Conservation (phyloP, 2,888 invertebrate species). For the Brenthis hecate region DNA sequence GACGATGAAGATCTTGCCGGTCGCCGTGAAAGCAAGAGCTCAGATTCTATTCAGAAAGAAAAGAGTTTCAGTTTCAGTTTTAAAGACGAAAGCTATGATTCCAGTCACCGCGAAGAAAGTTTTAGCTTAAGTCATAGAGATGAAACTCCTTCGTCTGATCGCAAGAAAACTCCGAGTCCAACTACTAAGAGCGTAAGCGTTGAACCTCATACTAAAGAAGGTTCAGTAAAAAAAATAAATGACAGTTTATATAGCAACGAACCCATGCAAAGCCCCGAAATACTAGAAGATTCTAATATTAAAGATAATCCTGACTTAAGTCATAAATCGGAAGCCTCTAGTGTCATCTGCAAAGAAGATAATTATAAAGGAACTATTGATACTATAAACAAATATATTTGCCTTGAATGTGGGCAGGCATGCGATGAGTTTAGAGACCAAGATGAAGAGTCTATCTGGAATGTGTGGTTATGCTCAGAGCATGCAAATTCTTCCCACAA, state of each 20-base stretch:
- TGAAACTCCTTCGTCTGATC: neutral
- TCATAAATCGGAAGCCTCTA: slow-evolving; percentile 2
- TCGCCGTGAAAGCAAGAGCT: slow-evolving; percentile 14
- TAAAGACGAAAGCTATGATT: slow-evolving; percentile 22
- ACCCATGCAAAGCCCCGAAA: neutral
- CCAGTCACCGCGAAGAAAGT: slow-evolving; percentile 18
- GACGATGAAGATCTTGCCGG: neutral
- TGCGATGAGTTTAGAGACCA: neutral
- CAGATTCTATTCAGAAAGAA: slow-evolving; percentile 18
- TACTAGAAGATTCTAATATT: slow-evolving; percentile 2
- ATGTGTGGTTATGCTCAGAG: neutral
- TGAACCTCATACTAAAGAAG: neutral
- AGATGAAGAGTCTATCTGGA: neutral
- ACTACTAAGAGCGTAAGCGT: neutral
- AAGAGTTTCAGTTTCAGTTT: slow-evolving; percentile 21
- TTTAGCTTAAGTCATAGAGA: slow-evolving; percentile 2
- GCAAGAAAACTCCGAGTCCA: neutral
- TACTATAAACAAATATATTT: neutral
- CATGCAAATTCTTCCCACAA: neutral
- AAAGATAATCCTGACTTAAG: slow-evolving; percentile 4
- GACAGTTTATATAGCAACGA: neutral
- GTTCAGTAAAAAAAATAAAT: neutral
- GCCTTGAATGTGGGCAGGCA: neutral
- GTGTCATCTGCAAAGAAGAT: slow-evolving; percentile 7
- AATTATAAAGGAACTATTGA: neutral